Percentiles rank a stretch among this genome's conserved stretches.
Conservation (phyloP, 2,797 vertebrate genomes). For the Anguilla megastoma region DNA sequence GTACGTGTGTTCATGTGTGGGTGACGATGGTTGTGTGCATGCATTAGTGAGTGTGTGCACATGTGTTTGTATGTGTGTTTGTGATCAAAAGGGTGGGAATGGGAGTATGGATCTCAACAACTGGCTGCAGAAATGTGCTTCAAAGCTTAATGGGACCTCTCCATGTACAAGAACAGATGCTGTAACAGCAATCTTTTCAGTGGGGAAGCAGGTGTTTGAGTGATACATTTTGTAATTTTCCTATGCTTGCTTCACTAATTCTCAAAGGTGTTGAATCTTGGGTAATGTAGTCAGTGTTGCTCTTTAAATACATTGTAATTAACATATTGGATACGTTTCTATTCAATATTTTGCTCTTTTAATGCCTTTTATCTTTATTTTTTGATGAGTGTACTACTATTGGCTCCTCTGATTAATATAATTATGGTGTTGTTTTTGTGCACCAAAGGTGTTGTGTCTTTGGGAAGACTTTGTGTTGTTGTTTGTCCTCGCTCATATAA, state of each 20-base stretch:
- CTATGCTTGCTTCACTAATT: conserved; percentile 51
- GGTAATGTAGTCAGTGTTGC: conserved; percentile 44
- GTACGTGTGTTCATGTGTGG: conserved; percentile 13
- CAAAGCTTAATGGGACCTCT: conserved; percentile 57
- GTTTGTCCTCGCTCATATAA: background rate
- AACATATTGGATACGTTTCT: background rate
- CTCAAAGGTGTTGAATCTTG: conserved; percentile 52
- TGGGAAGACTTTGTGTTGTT: background rate
- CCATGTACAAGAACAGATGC: conserved; percentile 55
- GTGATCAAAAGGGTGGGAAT: conserved; percentile 49
- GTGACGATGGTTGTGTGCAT: too few relatives aligned
- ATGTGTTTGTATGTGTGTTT: conserved; percentile 21
- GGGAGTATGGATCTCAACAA: conserved; percentile 38
- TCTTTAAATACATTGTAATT: conserved; percentile 7
- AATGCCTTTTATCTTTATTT: background rate
- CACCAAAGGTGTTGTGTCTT: background rate
- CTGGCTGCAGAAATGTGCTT: conserved; percentile 42
- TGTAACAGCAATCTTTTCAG: conserved; percentile 42
- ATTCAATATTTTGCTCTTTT: background rate
- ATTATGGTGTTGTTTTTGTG: background rate
- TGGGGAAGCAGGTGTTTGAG: conserved; percentile 58
- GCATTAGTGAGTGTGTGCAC: too few relatives aligned
- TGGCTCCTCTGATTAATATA: background rate
- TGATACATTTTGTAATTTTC: conserved; percentile 35
- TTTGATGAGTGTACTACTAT: background rate